phyloP scores from a whole-genome alignment of 92 coral and sea anemone genomes.

The Galaxea fascicularis region DNA sequence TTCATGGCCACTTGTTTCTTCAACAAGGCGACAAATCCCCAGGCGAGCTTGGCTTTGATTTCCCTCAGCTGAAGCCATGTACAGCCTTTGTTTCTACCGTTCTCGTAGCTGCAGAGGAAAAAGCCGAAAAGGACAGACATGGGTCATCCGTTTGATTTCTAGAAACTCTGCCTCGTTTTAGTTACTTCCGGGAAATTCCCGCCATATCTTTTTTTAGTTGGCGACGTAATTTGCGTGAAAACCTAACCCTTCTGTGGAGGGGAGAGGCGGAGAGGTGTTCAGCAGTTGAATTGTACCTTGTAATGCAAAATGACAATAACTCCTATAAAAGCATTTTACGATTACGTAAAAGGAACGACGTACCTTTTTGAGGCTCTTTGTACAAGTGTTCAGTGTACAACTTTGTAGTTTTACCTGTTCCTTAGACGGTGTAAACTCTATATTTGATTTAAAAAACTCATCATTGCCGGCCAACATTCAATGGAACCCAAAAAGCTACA shows the following conservation, averaged over 20 bases:
- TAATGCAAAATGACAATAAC: too few species aligned
- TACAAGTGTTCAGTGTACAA: too few species aligned
- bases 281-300: too few species aligned
- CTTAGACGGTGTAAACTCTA: too few species aligned
- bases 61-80: not conserved
- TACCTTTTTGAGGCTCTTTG: too few species aligned
- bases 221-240: not conserved
- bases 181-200: slow-evolving; percentile 43
- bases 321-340: too few species aligned
- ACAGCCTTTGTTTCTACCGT: not conserved
- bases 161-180: slow-evolving; percentile 14
- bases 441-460: too few species aligned
- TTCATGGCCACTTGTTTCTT: slow-evolving; percentile 27
- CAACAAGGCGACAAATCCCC: slow-evolving; percentile 34
- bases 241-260: not conserved
- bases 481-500: too few species aligned
- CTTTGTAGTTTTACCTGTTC: too few species aligned
- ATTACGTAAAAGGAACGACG: too few species aligned
- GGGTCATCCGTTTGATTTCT: not conserved
- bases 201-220: not conserved
- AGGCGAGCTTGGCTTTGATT: not conserved
- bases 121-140: too few species aligned
- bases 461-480: too few species aligned
- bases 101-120: not conserved
- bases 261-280: not conserved